Evolutionary conservation across 2,888 invertebrate species (phyloP), one percentile per base, ranked within the genome.

Genomic region (Drosophila demipolita): DNA sequence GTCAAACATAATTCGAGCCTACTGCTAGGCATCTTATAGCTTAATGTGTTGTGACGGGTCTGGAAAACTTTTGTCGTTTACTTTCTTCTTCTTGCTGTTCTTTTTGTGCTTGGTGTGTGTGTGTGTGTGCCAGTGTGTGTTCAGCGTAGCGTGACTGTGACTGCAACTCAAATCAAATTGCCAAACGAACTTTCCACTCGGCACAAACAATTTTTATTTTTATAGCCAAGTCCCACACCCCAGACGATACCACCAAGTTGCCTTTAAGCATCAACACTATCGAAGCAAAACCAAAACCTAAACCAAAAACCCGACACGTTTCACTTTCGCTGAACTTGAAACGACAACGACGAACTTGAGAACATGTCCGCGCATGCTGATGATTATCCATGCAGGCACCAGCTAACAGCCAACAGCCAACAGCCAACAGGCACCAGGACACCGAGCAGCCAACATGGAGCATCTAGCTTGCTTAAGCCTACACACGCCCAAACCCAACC

Each of bases 281-380:
- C 45, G 55, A 57, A 50, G 48, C 57, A 61, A 40, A 57, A 57
- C 57, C 29, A 40, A 36, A 54, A 35, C 3, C 20, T 33, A 65
- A 53, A 55, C 60, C 57, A 67, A 74, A 59, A 71, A 73, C 66
- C 66, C 67, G 63, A 78, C 76, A 73, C 84, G 77, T 82, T 82
- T 83, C 75, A 81, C 83, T 83, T 83, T 83, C 82, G 80, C 67
- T 83, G 83, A 83, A 83, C 83, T 83, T 83, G 84, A 83, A 78
- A 75, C 82, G 79, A 50, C 53, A 45, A 50, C 48, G 36, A 53
- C 66, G 71, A 73, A 78, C 73, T 82, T 69, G 75, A 78, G 79
- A 73, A 87, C 87, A 85, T 86, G 85, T 69, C 76, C 58, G 75
- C 85, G 89, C 87, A 87, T 87, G 87, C 89, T 89, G 90, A 87